Evolutionary conservation across 2,797 vertebrate species (phyloP), one percentile per base, ranked within the genome.

Genomic region (Sebastes vulpes): DNA sequence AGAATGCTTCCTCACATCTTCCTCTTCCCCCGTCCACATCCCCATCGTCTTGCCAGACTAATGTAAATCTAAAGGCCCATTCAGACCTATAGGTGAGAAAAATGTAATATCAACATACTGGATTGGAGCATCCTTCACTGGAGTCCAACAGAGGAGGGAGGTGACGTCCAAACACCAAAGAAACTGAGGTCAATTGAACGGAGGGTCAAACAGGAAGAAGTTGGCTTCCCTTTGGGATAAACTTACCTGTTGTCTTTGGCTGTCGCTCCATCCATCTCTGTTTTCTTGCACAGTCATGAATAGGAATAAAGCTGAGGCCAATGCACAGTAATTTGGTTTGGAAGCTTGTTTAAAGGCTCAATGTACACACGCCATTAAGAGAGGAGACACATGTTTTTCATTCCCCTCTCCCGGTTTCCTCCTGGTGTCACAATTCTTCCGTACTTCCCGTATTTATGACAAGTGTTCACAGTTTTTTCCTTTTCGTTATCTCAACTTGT

Each of bases 1-100:
- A 85, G 83, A 83, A 65, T 29, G 26, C 96, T 96, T 97, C 60
- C 68, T 71, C 25, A 75, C 57, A 46, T 72, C 72, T 53, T 53
- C 66, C 61, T 56, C 58, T 46, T 71, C 61, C 95, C 93, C 68
- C 60, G 18, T 29, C 57, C 75, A 12, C 93, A 94, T 32, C 71
- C 93, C 94, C 93, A 88, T 93, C 83, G 72, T 77, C 23, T 25
- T 57, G 46, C 70, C 65, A 63, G 31, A 57, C 59, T 79, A 71
- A 77, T 69, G 65, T 10, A 64, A 38, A 56, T 76, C 29, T 76
- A 78, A 75, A 65, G 77, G 23, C 38, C 9, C 29, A 29, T 69
- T 71, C 31, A 16, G 56, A 57, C 32, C 58, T 21, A 28, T 3
- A 70, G 29, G 32, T 18, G 46, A 66, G 4, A 63, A 18, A 70